Evolutionary conservation across 2,888 invertebrate genomes (phyloP).

Genomic region (Eretmocerus hayati): DNA sequence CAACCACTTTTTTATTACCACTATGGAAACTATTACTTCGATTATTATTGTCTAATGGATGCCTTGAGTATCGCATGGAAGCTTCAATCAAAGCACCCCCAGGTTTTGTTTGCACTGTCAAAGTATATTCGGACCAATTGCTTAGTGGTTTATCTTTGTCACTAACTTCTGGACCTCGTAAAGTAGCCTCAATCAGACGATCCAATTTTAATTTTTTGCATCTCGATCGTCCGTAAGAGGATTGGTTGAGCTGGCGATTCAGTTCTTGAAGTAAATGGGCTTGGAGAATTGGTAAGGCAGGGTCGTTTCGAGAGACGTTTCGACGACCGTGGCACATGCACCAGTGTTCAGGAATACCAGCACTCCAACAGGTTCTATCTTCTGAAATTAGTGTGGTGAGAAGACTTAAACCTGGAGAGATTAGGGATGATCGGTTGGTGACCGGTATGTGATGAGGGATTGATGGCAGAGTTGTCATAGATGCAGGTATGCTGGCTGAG

Average conservation of each 20-base stretch:
- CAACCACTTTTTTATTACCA: too few species aligned
- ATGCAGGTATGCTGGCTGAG: too few species aligned
- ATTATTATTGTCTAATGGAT: slow-evolving; percentile 31
- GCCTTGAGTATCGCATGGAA: slow-evolving; percentile 59
- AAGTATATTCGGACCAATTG: slow-evolving; percentile 55
- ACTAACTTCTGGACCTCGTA: slow-evolving; percentile 35
- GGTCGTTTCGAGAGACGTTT: slow-evolving; percentile 51
- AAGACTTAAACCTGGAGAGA: too few species aligned
- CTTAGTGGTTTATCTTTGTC: neutral
- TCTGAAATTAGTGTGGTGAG: slow-evolving; percentile 64
- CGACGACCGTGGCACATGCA: slow-evolving; percentile 75
- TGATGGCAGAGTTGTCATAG: too few species aligned
- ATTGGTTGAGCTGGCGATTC: slow-evolving; percentile 59
- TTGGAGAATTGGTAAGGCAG: too few species aligned
- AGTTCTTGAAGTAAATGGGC: slow-evolving; percentile 49
- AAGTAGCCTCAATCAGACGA: slow-evolving; percentile 60
- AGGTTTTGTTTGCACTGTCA: slow-evolving; percentile 59
- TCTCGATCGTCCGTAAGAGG: slow-evolving; percentile 55
- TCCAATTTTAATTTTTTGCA: slow-evolving; percentile 61
- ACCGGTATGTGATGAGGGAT: too few species aligned
- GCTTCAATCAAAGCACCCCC: slow-evolving; percentile 73
- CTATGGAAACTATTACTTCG: too few species aligned
- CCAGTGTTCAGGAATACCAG: slow-evolving; percentile 77
- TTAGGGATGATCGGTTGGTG: too few species aligned
- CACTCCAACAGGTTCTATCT: slow-evolving; percentile 67